phyloP scores from a whole-genome alignment of 2,888 invertebrate genomes.

The Ethmia dodecea region DNA sequence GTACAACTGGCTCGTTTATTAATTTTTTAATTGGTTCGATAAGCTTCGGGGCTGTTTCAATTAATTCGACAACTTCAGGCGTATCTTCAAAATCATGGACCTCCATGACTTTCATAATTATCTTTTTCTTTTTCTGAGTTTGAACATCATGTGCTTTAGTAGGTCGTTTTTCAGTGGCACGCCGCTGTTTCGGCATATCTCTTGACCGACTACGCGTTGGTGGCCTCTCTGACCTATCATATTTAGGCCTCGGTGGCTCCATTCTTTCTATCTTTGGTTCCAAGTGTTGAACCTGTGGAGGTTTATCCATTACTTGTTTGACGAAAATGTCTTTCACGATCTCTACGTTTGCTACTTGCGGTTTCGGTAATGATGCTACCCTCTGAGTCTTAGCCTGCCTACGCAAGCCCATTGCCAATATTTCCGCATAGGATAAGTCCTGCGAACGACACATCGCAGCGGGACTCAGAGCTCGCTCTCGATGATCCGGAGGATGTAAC shows the following conservation, averaged over 20 bases:
- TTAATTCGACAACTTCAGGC: constrained; percentile 24
- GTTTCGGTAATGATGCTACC: constrained; percentile 46
- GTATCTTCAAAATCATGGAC: constrained; percentile 61
- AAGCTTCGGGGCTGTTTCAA: constrained; percentile 16
- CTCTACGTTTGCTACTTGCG: constrained; percentile 59
- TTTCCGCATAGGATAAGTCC: constrained; percentile 85
- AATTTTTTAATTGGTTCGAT: constrained; percentile 9
- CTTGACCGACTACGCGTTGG: constrained; percentile 52
- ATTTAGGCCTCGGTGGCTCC: constrained; percentile 28
- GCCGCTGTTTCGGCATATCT: constrained; percentile 58
- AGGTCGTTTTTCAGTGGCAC: constrained; percentile 54
- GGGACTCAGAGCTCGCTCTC: constrained; percentile 43
- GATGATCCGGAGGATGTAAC: constrained; percentile 26
- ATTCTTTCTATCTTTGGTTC: constrained; percentile 33
- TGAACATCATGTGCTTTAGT: constrained; percentile 54
- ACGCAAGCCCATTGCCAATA: constrained; percentile 81
- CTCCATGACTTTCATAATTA: constrained; percentile 54
- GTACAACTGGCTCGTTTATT: constrained; percentile 14
- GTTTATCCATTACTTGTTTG: constrained; percentile 40
- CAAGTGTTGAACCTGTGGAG: constrained; percentile 28
- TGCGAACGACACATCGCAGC: constrained; percentile 54
- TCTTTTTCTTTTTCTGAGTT: constrained; percentile 54
- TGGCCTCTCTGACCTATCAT: constrained; percentile 32
- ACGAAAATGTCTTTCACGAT: constrained; percentile 52
- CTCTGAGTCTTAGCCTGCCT: constrained; percentile 42